A percentile compares a stretch with the other conserved stretches of the same genome.
Conservation (phyloP, 1,140 invertebrate species). For the Nebria ingens region DNA sequence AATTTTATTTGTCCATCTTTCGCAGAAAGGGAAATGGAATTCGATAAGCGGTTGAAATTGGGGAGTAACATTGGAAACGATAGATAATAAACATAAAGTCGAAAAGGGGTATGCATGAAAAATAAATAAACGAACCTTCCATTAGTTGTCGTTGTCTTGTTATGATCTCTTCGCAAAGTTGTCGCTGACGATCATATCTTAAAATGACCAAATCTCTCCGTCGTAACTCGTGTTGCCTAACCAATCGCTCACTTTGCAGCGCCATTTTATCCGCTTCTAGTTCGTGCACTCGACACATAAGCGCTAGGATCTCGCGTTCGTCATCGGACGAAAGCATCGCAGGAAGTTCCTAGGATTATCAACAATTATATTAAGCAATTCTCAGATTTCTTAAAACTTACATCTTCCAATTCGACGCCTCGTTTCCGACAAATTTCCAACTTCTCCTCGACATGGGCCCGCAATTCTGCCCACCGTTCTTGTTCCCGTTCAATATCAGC, state of each 20-base stretch:
- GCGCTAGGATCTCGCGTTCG: slow-evolving; percentile 70
- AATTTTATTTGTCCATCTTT: slow-evolving; percentile 57
- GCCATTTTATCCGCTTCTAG: slow-evolving; percentile 87
- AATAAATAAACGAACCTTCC: slow-evolving; percentile 48
- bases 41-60: too few relatives aligned
- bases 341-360: slow-evolving; percentile 58
- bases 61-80: slow-evolving; percentile 1
- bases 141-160: slow-evolving; percentile 75
- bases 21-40: too few relatives aligned
- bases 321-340: slow-evolving; percentile 73
- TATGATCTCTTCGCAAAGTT: slow-evolving; percentile 86
- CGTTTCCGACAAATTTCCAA: slow-evolving; percentile 62
- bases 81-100: neutral
- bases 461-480: slow-evolving; percentile 62
- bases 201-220: slow-evolving; percentile 72
- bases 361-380: neutral
- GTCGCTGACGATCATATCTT: slow-evolving; percentile 71
- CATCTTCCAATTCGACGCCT: slow-evolving; percentile 70
- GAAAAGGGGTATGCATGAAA: neutral
- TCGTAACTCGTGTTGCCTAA: slow-evolving; percentile 74
- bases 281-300: slow-evolving; percentile 81
- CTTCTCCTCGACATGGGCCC: slow-evolving; percentile 65
- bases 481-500: slow-evolving; percentile 77
- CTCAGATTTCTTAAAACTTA: slow-evolving; percentile 32
- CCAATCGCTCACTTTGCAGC: slow-evolving; percentile 72